Base-by-base conservation (phyloP, 2,888 invertebrate species). In the Agrenia bidenticulata region DNA sequence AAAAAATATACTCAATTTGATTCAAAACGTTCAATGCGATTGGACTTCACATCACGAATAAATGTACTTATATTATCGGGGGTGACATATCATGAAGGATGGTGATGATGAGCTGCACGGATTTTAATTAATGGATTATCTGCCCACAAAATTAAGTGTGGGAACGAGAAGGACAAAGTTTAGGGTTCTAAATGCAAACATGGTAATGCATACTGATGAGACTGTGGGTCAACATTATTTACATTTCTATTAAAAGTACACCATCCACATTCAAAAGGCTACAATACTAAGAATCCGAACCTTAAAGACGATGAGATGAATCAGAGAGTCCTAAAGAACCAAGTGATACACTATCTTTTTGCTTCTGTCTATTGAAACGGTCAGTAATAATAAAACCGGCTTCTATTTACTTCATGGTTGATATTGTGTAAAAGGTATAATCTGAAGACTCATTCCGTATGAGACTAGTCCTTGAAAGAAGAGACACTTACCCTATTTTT, bases 41-140 rank as follows among this genome's bases (percentile, higher is more conserved):
- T 32, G 32, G 32, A 32, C 4, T 4, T 32, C 5, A 32, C 32
- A 32, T 11, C 32, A 32, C 32, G 32, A 32, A 32, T 32, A 32
- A 32, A 32, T 32, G 5, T 50, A 50, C 17, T 45, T 9, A 45
- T 45, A 45, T 17, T 9, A 45, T 17, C 19, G 19, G 45, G 32
- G 32, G 11, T 32, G 32, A 19, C 53, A 53, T 5, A 21, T 53
- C 53, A 53, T 27, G 51, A 39, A 49, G 50, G 50, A 27, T 24
- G 27, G 60, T 37, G 19, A 50, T 57, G 57, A 63, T 23, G 56
- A 57, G 32, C 23, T 23, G 57, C 32, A 51, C 60, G 61, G 64
- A 69, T 69, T 61, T 62, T 65, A 69, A 69, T 67, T 67, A 72
- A 65, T 67, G 69, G 72, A 72, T 72, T 71, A 68, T 57, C 59